Evolutionary conservation across 2,888 invertebrate genomes (phyloP), one percentile per base, ranked within the genome.

Genomic region (Harpalus rufipes): DNA sequence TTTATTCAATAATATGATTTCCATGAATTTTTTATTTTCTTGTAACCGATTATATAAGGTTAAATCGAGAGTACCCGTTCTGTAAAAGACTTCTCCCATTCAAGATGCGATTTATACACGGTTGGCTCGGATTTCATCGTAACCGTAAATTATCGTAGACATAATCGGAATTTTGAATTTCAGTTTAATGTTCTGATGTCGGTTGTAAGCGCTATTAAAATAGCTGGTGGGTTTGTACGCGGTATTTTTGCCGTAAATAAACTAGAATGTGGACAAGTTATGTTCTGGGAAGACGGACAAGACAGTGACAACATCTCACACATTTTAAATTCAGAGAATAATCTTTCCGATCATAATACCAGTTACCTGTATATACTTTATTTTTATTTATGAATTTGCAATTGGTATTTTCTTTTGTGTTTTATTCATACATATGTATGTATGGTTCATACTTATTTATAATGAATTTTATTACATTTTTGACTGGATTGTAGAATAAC

Each of bases 141-240:
- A 39, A 41, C 82, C 82, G 82, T 82, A 82, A 82, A 82, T 82
- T 82, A 82, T 82, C 74, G 58, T 72, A 16, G 58, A 51, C 82
- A 82, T 82, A 82, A 82, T 74, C 82, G 59, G 59, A 82, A 74
- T 82, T 59, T 72, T 44, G 82, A 82, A 82, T 82, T 82, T 82
- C 58, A 59, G 58, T 82, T 82, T 72, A 82, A 82, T 82, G 82
- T 32, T 56, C 59, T 74, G 56, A 51, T 78, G 78, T 78, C 74
- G 44, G 74, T 74, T 74, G 51, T 56, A 51, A 44, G 74, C 21
- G 74, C 51, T 56, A 56, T 74, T 74, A 74, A 78, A 78, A 78
- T 78, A 78, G 56, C 56, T 78, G 56, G 32, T 56, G 56, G 58
- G 78, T 25, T 78, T 10, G 56, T 21, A 56, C 14, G 58, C 12